phyloP scores from a whole-genome alignment of 2,888 invertebrate species.

The Unio delphinus region DNA sequence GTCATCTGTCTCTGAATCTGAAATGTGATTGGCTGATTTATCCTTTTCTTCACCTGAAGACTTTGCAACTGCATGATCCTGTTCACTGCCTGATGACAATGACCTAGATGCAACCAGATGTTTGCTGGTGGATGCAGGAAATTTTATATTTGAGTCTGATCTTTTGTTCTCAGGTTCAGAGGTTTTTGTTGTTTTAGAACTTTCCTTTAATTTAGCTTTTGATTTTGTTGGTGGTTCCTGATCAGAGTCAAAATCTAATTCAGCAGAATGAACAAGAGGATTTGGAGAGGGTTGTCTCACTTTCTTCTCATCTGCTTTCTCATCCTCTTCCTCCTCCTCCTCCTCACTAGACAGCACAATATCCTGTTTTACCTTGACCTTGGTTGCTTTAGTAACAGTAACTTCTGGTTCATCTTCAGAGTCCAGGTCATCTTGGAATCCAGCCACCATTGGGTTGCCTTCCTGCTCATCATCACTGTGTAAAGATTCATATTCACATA shows the following conservation, averaged over 20 bases:
- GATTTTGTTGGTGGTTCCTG: too few species aligned
- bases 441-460: constrained; percentile 76
- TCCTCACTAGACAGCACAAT: constrained; percentile 56
- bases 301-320: not conserved
- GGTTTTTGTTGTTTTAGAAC: too few species aligned
- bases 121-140: not conserved
- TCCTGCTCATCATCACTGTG: constrained; percentile 58
- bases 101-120: not conserved
- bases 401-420: constrained; percentile 75
- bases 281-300: too few species aligned
- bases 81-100: constrained; percentile 15
- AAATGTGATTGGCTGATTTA: constrained; percentile 18
- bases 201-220: too few species aligned
- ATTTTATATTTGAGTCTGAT: too few species aligned
- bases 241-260: too few species aligned
- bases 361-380: constrained; percentile 18
- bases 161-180: too few species aligned
- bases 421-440: constrained; percentile 87
- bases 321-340: constrained; percentile 17
- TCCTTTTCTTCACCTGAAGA: constrained; percentile 8
- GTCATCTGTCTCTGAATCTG: constrained; percentile 31
- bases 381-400: constrained; percentile 8
- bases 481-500: not conserved
- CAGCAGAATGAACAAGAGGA: too few species aligned
- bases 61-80: constrained; percentile 3